These are phyloP conservation scores for Ganaspis brasiliensis DNA, from an alignment of 2,888 invertebrate species.

Conservation along the genomic window DNA sequence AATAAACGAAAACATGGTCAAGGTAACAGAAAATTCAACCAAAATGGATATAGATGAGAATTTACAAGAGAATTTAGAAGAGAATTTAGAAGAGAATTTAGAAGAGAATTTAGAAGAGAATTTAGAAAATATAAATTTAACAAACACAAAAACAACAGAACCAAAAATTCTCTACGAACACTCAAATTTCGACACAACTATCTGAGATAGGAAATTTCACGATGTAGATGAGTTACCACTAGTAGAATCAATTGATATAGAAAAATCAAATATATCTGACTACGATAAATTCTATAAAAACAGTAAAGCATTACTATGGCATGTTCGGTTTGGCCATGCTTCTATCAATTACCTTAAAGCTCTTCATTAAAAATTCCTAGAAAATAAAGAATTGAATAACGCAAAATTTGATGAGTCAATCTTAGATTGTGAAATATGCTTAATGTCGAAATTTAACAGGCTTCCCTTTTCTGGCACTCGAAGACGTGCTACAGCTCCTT, in stretches of 20 bases:
- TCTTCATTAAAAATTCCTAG: not conserved
- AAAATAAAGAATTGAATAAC: slow-evolving; percentile 39
- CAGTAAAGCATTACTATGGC: slow-evolving; percentile 30
- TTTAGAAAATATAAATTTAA: not conserved
- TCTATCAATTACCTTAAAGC: not conserved
- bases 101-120: not conserved
- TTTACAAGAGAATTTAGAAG: not conserved
- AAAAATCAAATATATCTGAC: slow-evolving; percentile 15
- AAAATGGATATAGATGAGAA: not conserved
- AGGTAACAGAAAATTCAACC: no score
- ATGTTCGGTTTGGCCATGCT: slow-evolving; percentile 36
- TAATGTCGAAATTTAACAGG: slow-evolving; percentile 62
- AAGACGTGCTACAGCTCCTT: slow-evolving; percentile 52
- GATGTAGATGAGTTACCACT: slow-evolving; percentile 8
- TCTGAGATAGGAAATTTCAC: slow-evolving; percentile 28
- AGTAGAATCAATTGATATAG: slow-evolving; percentile 38
- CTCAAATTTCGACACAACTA: slow-evolving; percentile 38
- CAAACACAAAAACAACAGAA: not conserved
- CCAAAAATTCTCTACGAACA: slow-evolving; percentile 6
- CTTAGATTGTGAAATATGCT: slow-evolving; percentile 60
- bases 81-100: not conserved
- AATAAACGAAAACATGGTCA: not conserved
- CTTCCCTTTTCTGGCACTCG: slow-evolving; percentile 56
- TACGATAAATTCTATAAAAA: slow-evolving; percentile 24
- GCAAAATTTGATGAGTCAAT: slow-evolving; percentile 58